Conservation (phyloP, 2,888 invertebrate species). For the Ramazzottius varieornatus region DNA sequence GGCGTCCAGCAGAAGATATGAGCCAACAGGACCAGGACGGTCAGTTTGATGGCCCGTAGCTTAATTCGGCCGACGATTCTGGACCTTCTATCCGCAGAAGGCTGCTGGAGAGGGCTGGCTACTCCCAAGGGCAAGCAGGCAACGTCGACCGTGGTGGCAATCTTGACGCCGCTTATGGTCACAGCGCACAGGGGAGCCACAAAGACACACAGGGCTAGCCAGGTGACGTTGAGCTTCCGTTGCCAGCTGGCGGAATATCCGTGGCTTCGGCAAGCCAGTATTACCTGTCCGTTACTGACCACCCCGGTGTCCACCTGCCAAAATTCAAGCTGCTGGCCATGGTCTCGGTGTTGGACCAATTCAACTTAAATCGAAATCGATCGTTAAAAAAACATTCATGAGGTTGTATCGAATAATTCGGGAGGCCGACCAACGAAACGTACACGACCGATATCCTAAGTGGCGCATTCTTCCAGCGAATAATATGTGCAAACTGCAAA, state of each 20-base stretch:
- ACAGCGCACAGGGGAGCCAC: not conserved
- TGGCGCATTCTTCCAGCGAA: no score
- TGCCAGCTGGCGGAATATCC: not conserved
- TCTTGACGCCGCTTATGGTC: not conserved
- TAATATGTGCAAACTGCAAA: no score
- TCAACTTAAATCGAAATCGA: no score
- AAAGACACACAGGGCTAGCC: not conserved
- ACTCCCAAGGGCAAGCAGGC: not conserved
- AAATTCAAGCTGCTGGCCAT: no score
- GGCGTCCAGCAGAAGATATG: slow-evolving; percentile 26
- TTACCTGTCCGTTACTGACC: not conserved
- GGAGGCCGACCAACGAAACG: no score
- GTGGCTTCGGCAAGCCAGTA: not conserved
- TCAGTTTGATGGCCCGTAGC: slow-evolving; percentile 26
- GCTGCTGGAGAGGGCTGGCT: not conserved
- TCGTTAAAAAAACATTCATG: no score
- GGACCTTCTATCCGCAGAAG: slow-evolving; percentile 4
- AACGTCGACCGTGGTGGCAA: not conserved
- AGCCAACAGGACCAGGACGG: slow-evolving; percentile 23
- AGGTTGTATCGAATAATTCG: no score
- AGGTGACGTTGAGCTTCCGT: not conserved
- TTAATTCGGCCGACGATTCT: slow-evolving; percentile 23
- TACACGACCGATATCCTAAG: no score
- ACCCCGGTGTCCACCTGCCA: not conserved
- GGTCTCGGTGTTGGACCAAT: no score